Percentiles rank a stretch among this genome's conserved stretches.
Conservation (phyloP, 2,113 vertebrate species). For the Bubo blakistoni region DNA sequence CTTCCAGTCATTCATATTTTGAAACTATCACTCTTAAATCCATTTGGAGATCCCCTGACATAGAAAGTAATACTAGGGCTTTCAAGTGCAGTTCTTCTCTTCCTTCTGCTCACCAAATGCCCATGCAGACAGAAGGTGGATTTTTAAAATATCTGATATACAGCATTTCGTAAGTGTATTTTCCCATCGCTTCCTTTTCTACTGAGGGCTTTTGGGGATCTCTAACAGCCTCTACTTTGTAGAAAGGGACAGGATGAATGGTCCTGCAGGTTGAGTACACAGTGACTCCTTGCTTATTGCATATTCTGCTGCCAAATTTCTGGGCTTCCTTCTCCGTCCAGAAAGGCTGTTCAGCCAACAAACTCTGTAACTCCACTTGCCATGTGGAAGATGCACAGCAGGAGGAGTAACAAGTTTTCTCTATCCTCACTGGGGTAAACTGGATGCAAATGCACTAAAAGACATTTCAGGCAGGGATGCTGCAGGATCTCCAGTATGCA, state of each 20-base stretch:
- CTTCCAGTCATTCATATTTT: not conserved
- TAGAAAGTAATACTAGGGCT: not conserved
- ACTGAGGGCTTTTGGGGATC: not conserved
- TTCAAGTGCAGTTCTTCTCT: not conserved
- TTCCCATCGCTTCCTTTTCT: not conserved
- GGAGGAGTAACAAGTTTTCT: not conserved
- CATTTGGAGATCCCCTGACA: not conserved
- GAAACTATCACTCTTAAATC: not conserved
- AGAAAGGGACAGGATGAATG: not conserved
- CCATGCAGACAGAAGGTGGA: not conserved
- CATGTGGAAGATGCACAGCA: not conserved
- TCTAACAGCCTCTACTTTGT: not conserved
- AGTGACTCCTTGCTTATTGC: not conserved
- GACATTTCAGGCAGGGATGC: not conserved
- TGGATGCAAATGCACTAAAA: not conserved
- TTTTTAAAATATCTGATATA: slow-evolving; percentile 5
- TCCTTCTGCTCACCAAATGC: slow-evolving; percentile 11
- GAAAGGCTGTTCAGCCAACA: not conserved
- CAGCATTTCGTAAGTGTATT: not conserved
- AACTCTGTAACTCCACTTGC: not conserved
- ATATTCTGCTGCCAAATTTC: not conserved
- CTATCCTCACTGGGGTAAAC: not conserved
- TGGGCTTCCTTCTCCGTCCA: not conserved
- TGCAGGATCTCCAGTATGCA: not conserved
- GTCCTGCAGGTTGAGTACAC: not conserved